phyloP scores from a whole-genome alignment of 1,140 invertebrate species.

The Drosophila sturtevanti region DNA sequence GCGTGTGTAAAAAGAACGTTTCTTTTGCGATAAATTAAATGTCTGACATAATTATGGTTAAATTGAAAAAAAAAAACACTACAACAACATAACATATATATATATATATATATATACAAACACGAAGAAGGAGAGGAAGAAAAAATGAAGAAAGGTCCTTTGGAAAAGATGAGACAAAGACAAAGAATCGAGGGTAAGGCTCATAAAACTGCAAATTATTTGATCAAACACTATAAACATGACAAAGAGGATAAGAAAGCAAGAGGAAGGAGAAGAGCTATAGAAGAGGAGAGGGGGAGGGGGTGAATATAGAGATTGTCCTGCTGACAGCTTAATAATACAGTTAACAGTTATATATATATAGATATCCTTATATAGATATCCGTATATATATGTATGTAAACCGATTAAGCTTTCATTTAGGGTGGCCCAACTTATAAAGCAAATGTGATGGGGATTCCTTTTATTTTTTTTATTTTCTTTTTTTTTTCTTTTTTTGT shows the following conservation, averaged over 20 bases:
- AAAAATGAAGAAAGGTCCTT: conserved; percentile 26
- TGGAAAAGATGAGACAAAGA: background rate
- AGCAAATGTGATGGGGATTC: background rate
- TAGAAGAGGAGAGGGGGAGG: background rate
- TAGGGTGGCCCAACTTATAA: background rate
- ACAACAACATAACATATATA: background rate
- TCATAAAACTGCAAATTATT: conserved; percentile 68
- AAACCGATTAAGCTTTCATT: conserved; percentile 1
- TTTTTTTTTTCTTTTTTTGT: background rate
- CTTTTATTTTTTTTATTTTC: background rate
- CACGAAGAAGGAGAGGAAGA: conserved; percentile 13
- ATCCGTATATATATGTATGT: too few species aligned
- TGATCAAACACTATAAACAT: conserved; percentile 69
- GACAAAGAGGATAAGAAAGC: conserved; percentile 8
- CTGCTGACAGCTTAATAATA: conserved; percentile 58
- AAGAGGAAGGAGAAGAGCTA: too few species aligned
- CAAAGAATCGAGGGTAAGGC: background rate
- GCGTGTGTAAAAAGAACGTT: conserved; percentile 51
- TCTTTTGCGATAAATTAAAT: conserved; percentile 72
- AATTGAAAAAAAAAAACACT: conserved; percentile 54
- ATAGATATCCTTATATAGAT: background rate
- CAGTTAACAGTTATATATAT: conserved; percentile 30
- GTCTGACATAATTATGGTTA: conserved; percentile 77
- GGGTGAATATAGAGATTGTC: conserved; percentile 22
- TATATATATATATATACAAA: too few species aligned